Evolutionary conservation across 2,113 vertebrate genomes (phyloP).

Genomic region (Hirundichthys speculiger): DNA sequence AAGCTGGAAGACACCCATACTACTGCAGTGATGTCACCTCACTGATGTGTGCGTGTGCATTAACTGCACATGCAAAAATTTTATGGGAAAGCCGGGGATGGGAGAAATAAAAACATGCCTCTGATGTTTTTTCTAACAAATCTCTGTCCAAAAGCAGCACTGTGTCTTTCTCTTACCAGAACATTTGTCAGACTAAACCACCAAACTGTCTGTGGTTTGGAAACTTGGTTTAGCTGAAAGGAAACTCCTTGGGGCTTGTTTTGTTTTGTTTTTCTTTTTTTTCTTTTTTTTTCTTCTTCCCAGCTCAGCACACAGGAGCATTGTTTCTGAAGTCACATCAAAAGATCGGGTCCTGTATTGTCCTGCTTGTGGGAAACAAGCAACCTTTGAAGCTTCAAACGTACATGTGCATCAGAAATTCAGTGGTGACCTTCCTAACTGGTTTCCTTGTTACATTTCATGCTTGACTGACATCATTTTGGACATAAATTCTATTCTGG

Average conservation of each 20-base stretch:
- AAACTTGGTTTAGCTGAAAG: constrained; percentile 72
- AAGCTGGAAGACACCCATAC: constrained; percentile 46
- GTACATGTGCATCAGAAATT: neutral
- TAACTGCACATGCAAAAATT: constrained; percentile 46
- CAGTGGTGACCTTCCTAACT: constrained; percentile 11
- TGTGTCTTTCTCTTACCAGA: constrained; percentile 66
- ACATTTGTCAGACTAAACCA: constrained; percentile 75
- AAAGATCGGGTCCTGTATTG: constrained; percentile 3
- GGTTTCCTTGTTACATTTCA: constrained; percentile 22
- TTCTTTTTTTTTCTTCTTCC: constrained; percentile 16
- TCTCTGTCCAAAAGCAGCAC: constrained; percentile 60
- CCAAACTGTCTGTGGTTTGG: constrained; percentile 74
- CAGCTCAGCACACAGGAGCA: constrained; percentile 32
- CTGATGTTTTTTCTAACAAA: constrained; percentile 48
- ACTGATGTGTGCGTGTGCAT: constrained; percentile 34
- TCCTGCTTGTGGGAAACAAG: constrained; percentile 5
- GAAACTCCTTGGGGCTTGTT: constrained; percentile 61
- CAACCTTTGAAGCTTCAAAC: neutral
- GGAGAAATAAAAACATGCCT: constrained; percentile 44
- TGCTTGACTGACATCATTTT: constrained; percentile 34
- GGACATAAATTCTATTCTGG: constrained; percentile 25
- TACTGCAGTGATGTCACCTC: constrained; percentile 69
- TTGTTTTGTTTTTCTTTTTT: constrained; percentile 48
- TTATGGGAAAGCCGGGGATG: constrained; percentile 51
- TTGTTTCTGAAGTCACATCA: constrained; percentile 25